These are phyloP conservation scores for Ryuthela nishihirai DNA, from an alignment of 2,888 invertebrate genomes.

Conservation along the genomic window DNA sequence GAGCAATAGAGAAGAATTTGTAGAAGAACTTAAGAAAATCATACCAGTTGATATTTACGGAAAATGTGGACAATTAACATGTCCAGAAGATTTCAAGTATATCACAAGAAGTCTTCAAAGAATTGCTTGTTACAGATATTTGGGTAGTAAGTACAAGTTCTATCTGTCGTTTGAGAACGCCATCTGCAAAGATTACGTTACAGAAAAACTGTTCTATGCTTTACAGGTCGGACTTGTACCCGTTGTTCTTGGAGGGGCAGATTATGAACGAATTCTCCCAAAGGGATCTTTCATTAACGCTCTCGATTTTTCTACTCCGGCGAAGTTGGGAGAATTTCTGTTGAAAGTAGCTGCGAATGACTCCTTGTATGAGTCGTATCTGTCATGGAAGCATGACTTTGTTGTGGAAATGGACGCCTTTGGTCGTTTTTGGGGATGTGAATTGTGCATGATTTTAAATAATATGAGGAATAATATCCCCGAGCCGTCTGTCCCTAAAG, in stretches of 20 bases:
- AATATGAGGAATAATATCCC: too few species aligned
- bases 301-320: conserved; percentile 23
- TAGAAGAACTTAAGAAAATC: conserved; percentile 11
- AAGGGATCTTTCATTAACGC: conserved; percentile 47
- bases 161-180: conserved; percentile 34
- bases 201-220: conserved; percentile 45
- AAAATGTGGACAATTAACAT: conserved; percentile 12
- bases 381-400: conserved; percentile 38
- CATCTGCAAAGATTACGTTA: conserved; percentile 46
- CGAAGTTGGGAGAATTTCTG: conserved; percentile 24
- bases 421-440: too few species aligned
- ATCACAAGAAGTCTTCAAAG: conserved; percentile 41
- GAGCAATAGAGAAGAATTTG: conserved; percentile 31
- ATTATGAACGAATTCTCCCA: conserved; percentile 45
- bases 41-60: conserved; percentile 35
- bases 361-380: conserved; percentile 15
- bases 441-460: conserved; percentile 25
- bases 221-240: conserved; percentile 44
- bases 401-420: too few species aligned
- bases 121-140: conserved; percentile 47
- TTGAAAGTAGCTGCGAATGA: conserved; percentile 14
- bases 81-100: too few species aligned
- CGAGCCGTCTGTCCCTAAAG: too few species aligned
- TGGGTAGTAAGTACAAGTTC: conserved; percentile 42
- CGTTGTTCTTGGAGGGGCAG: conserved; percentile 45